Evolutionary conservation across 1,140 invertebrate genomes (phyloP).

Genomic region (Heliothis subflexa): DNA sequence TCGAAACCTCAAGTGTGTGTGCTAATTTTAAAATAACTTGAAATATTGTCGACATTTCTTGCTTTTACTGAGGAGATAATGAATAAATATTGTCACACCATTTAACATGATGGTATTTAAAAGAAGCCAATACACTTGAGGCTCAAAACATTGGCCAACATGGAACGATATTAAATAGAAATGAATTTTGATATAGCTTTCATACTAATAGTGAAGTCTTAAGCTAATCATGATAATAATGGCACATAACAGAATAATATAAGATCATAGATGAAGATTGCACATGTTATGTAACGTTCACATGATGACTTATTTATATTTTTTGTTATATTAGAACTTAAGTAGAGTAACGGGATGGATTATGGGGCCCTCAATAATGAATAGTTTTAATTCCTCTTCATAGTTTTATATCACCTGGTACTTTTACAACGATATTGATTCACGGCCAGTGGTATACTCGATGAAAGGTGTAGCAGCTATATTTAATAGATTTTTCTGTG

Average conservation of each 20-base stretch:
- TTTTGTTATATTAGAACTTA: conserved; percentile 82
- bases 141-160: conserved; percentile 41
- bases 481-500: conserved; percentile 78
- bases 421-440: conserved; percentile 49
- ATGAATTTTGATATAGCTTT: conserved; percentile 63
- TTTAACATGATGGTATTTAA: neutral
- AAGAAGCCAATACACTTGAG: conserved; percentile 35
- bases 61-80: neutral
- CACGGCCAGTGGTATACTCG: conserved; percentile 46
- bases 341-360: conserved; percentile 67
- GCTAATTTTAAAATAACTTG: conserved; percentile 22
- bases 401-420: conserved; percentile 47
- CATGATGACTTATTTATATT: conserved; percentile 82
- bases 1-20: conserved; percentile 30
- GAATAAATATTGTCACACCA: neutral
- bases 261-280: conserved; percentile 76
- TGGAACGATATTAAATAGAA: conserved; percentile 29
- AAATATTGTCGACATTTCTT: neutral
- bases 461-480: conserved; percentile 58
- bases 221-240: conserved; percentile 64
- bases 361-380: conserved; percentile 57
- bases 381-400: conserved; percentile 50
- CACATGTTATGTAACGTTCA: conserved; percentile 84
- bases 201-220: conserved; percentile 58
- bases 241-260: conserved; percentile 67